Conservation (phyloP, 1,140 invertebrate genomes). For the Uloborus diversus region DNA sequence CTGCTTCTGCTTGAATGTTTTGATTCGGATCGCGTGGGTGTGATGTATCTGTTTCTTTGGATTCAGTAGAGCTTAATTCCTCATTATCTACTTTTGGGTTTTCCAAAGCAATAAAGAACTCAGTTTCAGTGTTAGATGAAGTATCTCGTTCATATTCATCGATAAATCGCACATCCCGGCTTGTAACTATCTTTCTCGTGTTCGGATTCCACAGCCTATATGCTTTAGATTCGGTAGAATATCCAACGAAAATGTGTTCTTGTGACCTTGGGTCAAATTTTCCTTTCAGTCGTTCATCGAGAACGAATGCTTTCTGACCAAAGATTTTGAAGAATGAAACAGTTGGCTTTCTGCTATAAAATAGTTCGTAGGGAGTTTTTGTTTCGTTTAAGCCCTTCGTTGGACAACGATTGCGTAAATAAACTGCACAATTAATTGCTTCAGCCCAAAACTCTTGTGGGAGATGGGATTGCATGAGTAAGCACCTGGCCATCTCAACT, state of each 20-base stretch:
- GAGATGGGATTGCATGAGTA: slow-evolving; percentile 57
- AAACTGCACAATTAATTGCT: slow-evolving; percentile 34
- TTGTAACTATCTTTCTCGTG: background rate
- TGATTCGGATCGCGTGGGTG: too few species aligned
- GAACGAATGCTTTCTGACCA: background rate
- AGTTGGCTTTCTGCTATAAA: slow-evolving; percentile 4
- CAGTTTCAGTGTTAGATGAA: too few species aligned
- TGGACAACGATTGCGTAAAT: background rate
- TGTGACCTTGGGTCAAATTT: slow-evolving; percentile 1
- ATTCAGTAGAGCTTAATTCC: too few species aligned
- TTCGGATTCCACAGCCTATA: background rate
- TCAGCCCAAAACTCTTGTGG: slow-evolving; percentile 59
- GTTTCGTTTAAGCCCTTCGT: background rate
- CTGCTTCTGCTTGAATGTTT: too few species aligned
- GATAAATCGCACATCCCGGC: background rate
- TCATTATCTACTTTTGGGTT: too few species aligned
- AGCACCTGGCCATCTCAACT: slow-evolving; percentile 58
- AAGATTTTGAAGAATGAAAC: background rate
- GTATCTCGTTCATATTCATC: background rate
- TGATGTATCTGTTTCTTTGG: too few species aligned
- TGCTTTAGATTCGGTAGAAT: background rate
- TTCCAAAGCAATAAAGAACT: too few species aligned
- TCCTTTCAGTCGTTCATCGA: background rate
- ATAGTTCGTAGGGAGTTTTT: background rate
- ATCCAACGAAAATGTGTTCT: slow-evolving; percentile 2